phyloP scores from a whole-genome alignment of 2,888 invertebrate genomes.

The Gandaritis pyraliata region DNA sequence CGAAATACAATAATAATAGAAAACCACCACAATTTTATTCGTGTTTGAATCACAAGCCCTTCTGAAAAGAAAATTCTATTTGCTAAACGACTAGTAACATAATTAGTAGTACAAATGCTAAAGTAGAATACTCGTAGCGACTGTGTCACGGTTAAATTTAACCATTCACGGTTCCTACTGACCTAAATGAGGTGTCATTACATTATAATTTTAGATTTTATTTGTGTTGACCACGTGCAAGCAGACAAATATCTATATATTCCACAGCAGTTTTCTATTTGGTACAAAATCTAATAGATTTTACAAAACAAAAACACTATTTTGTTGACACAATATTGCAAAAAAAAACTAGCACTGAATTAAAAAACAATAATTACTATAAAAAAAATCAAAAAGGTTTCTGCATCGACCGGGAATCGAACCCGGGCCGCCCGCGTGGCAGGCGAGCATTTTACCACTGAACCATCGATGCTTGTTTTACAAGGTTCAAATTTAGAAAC shows the following conservation, averaged over 20 bases:
- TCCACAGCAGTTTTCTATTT: neutral
- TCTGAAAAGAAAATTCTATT: too few species aligned
- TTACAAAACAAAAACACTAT: too few species aligned
- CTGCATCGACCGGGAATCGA: conserved; percentile 85
- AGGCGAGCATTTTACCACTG: conserved; percentile 84
- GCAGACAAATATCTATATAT: neutral
- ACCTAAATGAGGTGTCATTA: conserved; percentile 53
- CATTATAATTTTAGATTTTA: conserved; percentile 47
- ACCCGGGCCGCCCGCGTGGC: conserved; percentile 85
- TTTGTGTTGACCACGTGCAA: conserved; percentile 18
- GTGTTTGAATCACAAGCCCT: too few species aligned
- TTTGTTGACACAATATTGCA: too few species aligned
- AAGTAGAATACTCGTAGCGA: conserved; percentile 20
- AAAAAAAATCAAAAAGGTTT: conserved; percentile 12
- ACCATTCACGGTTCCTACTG: conserved; percentile 50
- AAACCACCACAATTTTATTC: too few species aligned
- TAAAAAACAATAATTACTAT: neutral
- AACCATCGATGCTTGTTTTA: conserved; percentile 75
- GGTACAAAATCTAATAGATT: too few species aligned
- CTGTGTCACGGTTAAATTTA: conserved; percentile 48
- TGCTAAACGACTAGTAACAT: too few species aligned
- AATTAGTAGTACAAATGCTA: neutral
- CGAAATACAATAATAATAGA: too few species aligned
- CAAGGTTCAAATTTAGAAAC: neutral
- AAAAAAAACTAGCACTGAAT: too few species aligned